Percentiles rank a stretch among this genome's conserved stretches.
Evolutionary conservation across 2,113 vertebrate species (phyloP).

Genomic region (Ceyx melanurus): DNA sequence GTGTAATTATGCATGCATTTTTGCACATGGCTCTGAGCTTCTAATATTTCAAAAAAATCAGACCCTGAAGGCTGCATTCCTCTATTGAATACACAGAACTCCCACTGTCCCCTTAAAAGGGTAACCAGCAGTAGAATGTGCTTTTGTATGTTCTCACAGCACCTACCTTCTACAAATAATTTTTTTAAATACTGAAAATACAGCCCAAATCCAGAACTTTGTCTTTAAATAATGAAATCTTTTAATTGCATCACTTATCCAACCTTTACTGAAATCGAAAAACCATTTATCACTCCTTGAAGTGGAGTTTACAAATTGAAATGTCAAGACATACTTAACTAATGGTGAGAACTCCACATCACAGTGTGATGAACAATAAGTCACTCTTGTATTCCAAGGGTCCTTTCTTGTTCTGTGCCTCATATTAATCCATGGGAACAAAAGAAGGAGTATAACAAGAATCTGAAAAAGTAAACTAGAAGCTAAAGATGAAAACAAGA

Average conservation of each 20-base stretch:
- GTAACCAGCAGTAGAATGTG: background rate
- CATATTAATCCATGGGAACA: background rate
- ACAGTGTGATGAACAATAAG: background rate
- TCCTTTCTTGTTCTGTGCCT: background rate
- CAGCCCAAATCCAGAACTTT: background rate
- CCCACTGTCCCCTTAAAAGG: background rate
- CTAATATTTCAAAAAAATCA: conserved; percentile 7
- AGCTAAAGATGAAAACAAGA: background rate
- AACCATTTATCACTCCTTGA: conserved; percentile 3
- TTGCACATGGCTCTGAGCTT: background rate
- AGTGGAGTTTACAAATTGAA: conserved; percentile 25
- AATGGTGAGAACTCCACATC: background rate
- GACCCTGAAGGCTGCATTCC: background rate
- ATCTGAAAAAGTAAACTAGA: background rate
- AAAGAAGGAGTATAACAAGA: background rate
- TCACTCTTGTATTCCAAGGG: background rate
- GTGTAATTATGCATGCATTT: background rate
- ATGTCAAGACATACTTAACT: background rate
- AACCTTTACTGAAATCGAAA: background rate
- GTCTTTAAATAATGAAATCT: background rate
- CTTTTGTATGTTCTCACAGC: background rate
- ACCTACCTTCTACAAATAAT: background rate
- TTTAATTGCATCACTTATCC: background rate
- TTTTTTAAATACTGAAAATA: background rate
- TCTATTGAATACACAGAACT: background rate